phyloP scores from a whole-genome alignment of 2,113 vertebrate species.

The Pygoscelis antarcticus region DNA sequence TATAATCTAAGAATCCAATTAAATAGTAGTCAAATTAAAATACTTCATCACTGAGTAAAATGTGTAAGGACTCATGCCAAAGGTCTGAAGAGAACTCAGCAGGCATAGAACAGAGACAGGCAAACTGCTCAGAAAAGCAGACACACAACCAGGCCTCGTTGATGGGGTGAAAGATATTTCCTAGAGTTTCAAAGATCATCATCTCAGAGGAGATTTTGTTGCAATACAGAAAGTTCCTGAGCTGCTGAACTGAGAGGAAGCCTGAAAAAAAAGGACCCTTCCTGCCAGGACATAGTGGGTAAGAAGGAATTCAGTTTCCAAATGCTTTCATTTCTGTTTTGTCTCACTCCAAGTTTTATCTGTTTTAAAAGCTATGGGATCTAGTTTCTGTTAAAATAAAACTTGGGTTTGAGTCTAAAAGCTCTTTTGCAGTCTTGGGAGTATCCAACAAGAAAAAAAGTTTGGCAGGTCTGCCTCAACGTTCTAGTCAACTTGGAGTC shows the following conservation, averaged over 20 bases:
- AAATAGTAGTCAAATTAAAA: neutral
- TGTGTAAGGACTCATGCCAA: neutral
- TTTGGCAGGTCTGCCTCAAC: neutral
- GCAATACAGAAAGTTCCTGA: neutral
- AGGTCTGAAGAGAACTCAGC: neutral
- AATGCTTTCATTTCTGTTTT: conserved; percentile 12
- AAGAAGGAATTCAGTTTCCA: conserved; percentile 13
- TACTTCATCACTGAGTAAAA: neutral
- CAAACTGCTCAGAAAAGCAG: neutral
- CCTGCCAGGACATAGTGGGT: neutral
- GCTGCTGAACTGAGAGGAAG: neutral
- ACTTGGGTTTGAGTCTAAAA: neutral
- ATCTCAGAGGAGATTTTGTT: neutral
- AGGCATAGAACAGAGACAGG: neutral
- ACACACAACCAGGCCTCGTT: neutral
- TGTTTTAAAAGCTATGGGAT: neutral
- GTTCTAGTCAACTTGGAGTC: neutral
- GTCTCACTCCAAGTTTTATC: conserved; percentile 8
- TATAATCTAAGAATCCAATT: neutral
- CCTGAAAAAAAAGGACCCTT: neutral
- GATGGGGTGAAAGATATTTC: neutral
- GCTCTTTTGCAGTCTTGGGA: neutral
- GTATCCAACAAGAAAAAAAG: neutral
- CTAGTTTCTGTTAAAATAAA: conserved; percentile 10
- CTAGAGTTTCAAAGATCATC: neutral